Percentiles rank a stretch among this genome's conserved stretches.
phyloP scores from a whole-genome alignment of 1,140 invertebrate species.

The Pseudomyrmex dendroicus region DNA sequence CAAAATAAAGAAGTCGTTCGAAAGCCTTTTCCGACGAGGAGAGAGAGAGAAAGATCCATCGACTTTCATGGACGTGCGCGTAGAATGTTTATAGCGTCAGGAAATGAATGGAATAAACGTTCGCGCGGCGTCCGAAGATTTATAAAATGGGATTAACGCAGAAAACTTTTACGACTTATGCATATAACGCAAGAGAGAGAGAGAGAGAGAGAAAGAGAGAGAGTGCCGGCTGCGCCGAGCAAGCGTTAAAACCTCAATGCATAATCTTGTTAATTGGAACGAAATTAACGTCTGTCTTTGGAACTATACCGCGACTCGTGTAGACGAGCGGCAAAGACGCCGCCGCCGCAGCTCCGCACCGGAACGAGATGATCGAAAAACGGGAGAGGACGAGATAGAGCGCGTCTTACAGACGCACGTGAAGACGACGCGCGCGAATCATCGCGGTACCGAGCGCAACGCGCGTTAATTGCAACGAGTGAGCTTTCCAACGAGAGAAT shows the following conservation, averaged over 20 bases:
- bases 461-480: conserved; percentile 49
- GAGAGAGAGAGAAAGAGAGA: too few relatives aligned
- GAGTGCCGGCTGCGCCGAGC: conserved; percentile 28
- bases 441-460: conserved; percentile 7
- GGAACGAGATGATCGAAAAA: background rate
- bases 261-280: conserved; percentile 58
- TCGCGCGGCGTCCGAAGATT: conserved; percentile 30
- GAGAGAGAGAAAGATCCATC: conserved; percentile 37
- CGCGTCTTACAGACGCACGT: background rate
- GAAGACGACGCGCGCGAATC: conserved; percentile 17
- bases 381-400: conserved; percentile 1
- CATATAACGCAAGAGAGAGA: background rate
- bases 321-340: background rate
- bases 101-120: conserved; percentile 63
- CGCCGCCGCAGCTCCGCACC: background rate
- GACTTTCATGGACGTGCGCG: conserved; percentile 27
- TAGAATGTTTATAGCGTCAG: conserved; percentile 51
- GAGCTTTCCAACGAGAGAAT: conserved; percentile 17
- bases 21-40: conserved; percentile 16
- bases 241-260: conserved; percentile 35
- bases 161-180: conserved; percentile 47
- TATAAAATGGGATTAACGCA: conserved; percentile 48
- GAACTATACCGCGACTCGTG: conserved; percentile 9
- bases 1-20: conserved; percentile 54
- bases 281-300: conserved; percentile 33